Evolutionary conservation across 2,888 invertebrate species (phyloP).

Genomic region (Drosophila neoperkinsi): DNA sequence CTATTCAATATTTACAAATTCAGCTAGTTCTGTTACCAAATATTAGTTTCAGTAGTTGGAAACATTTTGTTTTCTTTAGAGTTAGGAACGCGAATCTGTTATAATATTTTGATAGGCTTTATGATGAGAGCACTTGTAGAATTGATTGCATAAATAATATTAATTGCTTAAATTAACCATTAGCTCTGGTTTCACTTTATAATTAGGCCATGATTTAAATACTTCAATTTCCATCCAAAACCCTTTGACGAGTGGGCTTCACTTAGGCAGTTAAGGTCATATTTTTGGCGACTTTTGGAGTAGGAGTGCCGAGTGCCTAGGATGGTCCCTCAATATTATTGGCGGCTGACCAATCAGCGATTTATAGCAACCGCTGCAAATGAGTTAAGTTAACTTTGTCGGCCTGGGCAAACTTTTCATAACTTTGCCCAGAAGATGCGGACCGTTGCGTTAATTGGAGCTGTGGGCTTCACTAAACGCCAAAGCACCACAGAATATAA

Average conservation of each 20-base stretch:
- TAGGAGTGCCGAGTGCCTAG: constrained; percentile 1
- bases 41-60: neutral
- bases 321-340: constrained; percentile 2
- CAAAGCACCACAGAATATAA: constrained; percentile 49
- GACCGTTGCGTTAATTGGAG: constrained; percentile 67
- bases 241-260: neutral
- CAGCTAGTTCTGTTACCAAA: constrained; percentile 2
- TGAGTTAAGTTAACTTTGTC: constrained; percentile 75
- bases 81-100: too few relatives aligned
- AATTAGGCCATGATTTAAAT: constrained; percentile 27
- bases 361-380: constrained; percentile 67
- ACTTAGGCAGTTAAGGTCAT: neutral
- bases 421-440: constrained; percentile 59
- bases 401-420: constrained; percentile 66
- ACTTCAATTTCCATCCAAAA: neutral
- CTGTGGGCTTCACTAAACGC: constrained; percentile 56
- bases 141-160: neutral
- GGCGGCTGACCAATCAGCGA: constrained; percentile 55
- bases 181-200: neutral
- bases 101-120: neutral
- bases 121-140: neutral
- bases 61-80: neutral
- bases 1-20: neutral
- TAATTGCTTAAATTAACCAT: neutral
- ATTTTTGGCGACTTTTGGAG: constrained; percentile 15